Conservation (phyloP, 2,113 vertebrate species). For the Ictidomys tridecemlineatus region DNA sequence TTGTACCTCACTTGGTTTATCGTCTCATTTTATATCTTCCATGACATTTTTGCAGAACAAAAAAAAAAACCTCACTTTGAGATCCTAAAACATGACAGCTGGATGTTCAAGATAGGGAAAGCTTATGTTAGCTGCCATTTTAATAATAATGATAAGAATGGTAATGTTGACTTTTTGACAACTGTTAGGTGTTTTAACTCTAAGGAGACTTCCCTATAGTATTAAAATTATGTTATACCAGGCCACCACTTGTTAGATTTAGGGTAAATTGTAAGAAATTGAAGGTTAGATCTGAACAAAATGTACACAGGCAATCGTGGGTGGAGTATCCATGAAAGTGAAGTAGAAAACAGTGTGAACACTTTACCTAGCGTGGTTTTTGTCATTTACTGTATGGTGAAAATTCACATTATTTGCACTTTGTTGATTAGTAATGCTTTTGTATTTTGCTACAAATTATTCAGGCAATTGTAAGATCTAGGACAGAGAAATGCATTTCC, state of each 20-base stretch:
- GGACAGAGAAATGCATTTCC: background rate
- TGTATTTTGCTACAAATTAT: background rate
- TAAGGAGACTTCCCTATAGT: background rate
- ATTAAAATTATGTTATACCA: background rate
- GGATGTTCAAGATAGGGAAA: background rate
- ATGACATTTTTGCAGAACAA: background rate
- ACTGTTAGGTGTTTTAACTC: background rate
- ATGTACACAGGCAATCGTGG: background rate
- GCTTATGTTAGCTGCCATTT: background rate
- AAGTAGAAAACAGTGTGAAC: background rate
- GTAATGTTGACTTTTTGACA: background rate
- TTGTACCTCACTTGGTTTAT: background rate
- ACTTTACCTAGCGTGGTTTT: background rate
- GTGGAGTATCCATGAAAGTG: background rate
- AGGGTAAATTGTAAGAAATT: background rate
- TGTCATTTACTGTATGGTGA: background rate
- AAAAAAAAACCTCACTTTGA: background rate
- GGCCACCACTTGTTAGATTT: background rate
- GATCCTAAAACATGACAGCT: background rate
- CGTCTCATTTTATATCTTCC: slow-evolving; percentile 31
- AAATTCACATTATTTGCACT: background rate
- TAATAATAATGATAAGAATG: background rate
- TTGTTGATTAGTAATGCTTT: background rate
- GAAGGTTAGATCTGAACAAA: background rate
- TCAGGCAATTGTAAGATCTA: background rate